Conservation (phyloP, 2,113 vertebrate genomes). For the Channa maculata region DNA sequence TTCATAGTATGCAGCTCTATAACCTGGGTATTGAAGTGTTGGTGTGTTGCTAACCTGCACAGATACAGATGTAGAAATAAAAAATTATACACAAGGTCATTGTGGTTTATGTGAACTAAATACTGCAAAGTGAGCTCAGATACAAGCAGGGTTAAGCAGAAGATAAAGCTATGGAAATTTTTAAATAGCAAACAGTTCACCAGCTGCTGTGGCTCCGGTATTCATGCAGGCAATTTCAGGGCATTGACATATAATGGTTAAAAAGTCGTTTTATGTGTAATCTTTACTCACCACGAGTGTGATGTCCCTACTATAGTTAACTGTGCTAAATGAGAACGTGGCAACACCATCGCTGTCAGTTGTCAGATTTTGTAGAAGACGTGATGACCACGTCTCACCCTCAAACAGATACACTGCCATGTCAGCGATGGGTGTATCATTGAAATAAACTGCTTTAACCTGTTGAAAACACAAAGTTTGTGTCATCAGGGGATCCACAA, state of each 20-base stretch:
- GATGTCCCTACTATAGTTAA: neutral
- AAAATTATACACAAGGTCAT: too few species aligned
- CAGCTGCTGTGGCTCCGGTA: too few species aligned
- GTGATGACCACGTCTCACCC: constrained; percentile 16
- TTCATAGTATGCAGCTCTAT: constrained; percentile 3
- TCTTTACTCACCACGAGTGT: constrained; percentile 53
- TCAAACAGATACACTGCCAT: constrained; percentile 60
- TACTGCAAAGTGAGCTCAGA: too few species aligned
- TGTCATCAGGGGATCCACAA: too few species aligned
- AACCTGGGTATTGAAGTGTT: accelerated
- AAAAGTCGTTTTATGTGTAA: too few species aligned
- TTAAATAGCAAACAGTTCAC: too few species aligned
- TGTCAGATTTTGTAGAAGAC: constrained; percentile 63
- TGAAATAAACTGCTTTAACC: constrained; percentile 67
- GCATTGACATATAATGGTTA: too few species aligned
- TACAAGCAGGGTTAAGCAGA: too few species aligned
- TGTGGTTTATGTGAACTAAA: too few species aligned
- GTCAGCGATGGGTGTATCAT: constrained; percentile 50
- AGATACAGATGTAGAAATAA: too few species aligned
- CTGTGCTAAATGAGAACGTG: constrained; percentile 65
- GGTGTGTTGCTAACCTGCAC: constrained; percentile 49
- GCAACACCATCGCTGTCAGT: constrained; percentile 71
- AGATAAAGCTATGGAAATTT: too few species aligned
- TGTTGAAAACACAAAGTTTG: constrained; percentile 21
- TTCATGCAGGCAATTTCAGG: too few species aligned